These are phyloP conservation scores for Cotesia congregata DNA, from an alignment of 2,888 invertebrate genomes.

Conservation along the genomic window DNA sequence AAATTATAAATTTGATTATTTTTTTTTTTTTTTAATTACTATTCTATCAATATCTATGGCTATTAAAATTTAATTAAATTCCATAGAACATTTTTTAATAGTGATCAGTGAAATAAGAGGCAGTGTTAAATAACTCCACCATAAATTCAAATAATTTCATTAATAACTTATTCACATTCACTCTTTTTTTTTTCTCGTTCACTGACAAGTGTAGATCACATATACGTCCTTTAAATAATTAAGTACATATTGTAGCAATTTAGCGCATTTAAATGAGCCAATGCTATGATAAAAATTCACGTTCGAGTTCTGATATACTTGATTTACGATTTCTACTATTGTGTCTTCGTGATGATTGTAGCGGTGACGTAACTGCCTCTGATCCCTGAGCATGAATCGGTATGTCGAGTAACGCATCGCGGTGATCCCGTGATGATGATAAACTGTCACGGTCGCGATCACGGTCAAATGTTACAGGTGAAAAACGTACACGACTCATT, in stretches of 20 bases:
- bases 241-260: constrained; percentile 29
- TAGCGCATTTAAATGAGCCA: constrained; percentile 64
- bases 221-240: background rate
- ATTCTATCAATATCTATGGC: background rate
- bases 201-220: background rate
- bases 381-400: constrained; percentile 72
- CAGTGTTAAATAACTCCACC: constrained; percentile 5
- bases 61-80: background rate
- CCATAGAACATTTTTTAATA: background rate
- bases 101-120: constrained; percentile 3
- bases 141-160: background rate
- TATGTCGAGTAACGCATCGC: constrained; percentile 74
- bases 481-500: constrained; percentile 65
- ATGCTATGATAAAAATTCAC: constrained; percentile 74
- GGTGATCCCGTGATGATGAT: constrained; percentile 53
- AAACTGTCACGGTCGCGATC: constrained; percentile 44
- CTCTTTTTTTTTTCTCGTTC: background rate
- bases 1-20: background rate
- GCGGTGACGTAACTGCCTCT: constrained; percentile 72
- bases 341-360: constrained; percentile 71
- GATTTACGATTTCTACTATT: constrained; percentile 70
- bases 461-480: constrained; percentile 65
- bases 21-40: background rate
- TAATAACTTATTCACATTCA: background rate
- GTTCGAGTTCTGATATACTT: constrained; percentile 72